Evolutionary conservation across 2,113 vertebrate species (phyloP), one percentile per base, ranked within the genome.

Genomic region (Odontesthes bonariensis): DNA sequence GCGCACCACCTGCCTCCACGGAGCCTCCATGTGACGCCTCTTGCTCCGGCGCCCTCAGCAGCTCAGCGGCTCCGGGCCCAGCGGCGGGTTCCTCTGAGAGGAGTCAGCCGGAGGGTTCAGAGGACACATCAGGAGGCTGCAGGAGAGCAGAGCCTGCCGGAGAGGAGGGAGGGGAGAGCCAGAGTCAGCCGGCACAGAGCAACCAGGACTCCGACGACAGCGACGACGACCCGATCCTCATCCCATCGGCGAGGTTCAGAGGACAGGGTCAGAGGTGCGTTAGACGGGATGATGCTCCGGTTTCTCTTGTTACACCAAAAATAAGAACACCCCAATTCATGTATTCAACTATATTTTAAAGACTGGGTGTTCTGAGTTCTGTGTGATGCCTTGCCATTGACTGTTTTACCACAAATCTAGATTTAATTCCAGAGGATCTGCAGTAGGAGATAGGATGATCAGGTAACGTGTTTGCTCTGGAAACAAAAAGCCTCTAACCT

Each of bases 361-460:
- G 55, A 44, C 38, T n/a, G 31, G 74, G n/a, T 33, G 7, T 69
- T 71, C 53, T 47, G 23, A 57, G 62, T 70, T 51, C 13, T 77
- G 70, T 93, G 83, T 95, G 95, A 94, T 93, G 88, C 93, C 91
- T 91, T 94, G 66, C 46, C 38, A 64, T 69, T 88, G 82, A 86
- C 79, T 82, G 83, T 87, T 79, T 81, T 23, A 79, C 77, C 74
- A 85, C 77, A 81, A 79, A 93, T 97, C 94, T 97, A 98, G 96
- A 97, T 96, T 96, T 95, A 97, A 95, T 98, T 94, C 96, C 96
- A 96, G 97, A 97, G 96, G 97, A 95, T 96, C 97, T 91, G 95
- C 97, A 88, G 93, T 99, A 96, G 97, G 96, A 95, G 97, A 98
- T 97, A 99, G 98, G 94, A 97, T 99, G 96, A 98, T 97, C 95